These are phyloP conservation scores for Ctenomys sociabilis DNA, from an alignment of 2,113 vertebrate genomes.

Conservation along the genomic window DNA sequence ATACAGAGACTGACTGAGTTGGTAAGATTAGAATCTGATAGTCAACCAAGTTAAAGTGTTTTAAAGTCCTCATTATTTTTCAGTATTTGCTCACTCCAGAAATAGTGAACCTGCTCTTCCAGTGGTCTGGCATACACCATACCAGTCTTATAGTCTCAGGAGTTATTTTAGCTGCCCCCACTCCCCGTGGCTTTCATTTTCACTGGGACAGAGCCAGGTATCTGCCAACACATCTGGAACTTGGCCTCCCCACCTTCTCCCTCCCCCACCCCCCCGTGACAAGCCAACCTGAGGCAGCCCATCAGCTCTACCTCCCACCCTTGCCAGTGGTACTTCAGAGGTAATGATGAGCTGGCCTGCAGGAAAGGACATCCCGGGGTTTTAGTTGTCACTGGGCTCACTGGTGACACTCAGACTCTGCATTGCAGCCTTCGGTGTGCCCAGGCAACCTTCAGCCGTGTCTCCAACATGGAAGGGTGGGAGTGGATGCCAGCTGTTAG, in stretches of 20 bases:
- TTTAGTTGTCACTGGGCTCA: not conserved
- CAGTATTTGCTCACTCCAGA: not conserved
- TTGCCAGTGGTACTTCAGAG: too few species aligned
- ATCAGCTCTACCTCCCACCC: not conserved
- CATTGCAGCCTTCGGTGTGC: not conserved
- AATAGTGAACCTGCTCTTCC: not conserved
- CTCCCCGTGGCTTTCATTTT: not conserved
- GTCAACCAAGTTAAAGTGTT: not conserved
- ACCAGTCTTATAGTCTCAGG: not conserved
- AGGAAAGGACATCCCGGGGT: not conserved
- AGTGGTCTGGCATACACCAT: not conserved
- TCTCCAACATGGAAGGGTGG: not conserved
- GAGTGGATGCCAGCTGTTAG: not conserved
- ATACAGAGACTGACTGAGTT: not conserved
- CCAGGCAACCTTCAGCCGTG: not conserved
- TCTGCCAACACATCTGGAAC: not conserved
- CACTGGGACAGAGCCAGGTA: not conserved
- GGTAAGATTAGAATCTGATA: slow-evolving; percentile 5
- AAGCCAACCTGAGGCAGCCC: not conserved
- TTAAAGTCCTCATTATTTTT: not conserved
- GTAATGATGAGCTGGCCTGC: not conserved
- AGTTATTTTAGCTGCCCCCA: not conserved
- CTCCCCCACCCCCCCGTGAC: not conserved
- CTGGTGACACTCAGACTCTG: not conserved
- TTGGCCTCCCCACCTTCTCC: too few species aligned